A percentile compares a stretch with the other conserved stretches of the same genome.
These are phyloP conservation scores for Pao palembangensis DNA, from an alignment of 2,113 vertebrate species.

Conservation along the genomic window DNA sequence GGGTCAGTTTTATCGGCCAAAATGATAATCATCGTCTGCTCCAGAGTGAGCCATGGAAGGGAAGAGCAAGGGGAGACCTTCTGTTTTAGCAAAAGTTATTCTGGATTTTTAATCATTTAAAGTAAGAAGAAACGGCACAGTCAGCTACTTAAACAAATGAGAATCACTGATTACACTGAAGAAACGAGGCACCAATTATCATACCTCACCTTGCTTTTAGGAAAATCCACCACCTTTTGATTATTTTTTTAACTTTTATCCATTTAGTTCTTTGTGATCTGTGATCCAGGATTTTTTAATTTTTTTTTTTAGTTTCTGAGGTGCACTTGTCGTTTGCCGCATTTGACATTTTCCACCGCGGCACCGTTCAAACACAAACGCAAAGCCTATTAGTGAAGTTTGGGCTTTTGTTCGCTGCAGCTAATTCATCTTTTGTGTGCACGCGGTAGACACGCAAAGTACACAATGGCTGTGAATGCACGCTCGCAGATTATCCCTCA, in stretches of 20 bases:
- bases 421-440: slow-evolving; percentile 52
- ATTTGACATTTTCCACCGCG: slow-evolving; percentile 9
- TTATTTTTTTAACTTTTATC: no score
- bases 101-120: no score
- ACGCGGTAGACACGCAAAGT: slow-evolving; percentile 29
- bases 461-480: slow-evolving; percentile 32
- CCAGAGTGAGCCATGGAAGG: slow-evolving; percentile 4
- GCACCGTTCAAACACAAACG: slow-evolving; percentile 26
- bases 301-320: neutral
- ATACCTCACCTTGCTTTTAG: no score
- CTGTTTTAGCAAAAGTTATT: slow-evolving; percentile 1
- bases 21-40: slow-evolving; percentile 31
- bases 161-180: no score
- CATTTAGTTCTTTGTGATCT: no score
- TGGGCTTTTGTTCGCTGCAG: slow-evolving; percentile 49
- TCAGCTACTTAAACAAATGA: no score
- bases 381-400: slow-evolving; percentile 60
- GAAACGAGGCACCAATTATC: no score
- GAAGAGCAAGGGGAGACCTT: neutral
- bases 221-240: no score
- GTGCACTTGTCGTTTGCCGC: slow-evolving; percentile 8
- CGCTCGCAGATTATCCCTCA: slow-evolving; percentile 49
- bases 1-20: slow-evolving; percentile 52
- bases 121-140: no score
- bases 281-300: no score